phyloP scores from a whole-genome alignment of 2,888 invertebrate genomes.

The Agrotis exclamationis region DNA sequence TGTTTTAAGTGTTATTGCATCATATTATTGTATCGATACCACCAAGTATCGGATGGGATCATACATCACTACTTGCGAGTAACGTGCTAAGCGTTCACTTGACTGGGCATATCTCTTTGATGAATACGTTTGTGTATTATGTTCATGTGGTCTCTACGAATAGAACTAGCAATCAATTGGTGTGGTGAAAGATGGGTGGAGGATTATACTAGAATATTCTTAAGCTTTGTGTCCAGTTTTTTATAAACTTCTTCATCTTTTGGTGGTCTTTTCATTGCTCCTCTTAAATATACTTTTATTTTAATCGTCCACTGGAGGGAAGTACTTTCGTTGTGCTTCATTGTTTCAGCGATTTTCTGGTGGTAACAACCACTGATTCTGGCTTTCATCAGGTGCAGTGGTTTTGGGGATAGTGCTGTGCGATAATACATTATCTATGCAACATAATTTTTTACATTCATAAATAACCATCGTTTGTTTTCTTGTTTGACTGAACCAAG shows the following conservation, averaged over 20 bases:
- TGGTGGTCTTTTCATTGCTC: neutral
- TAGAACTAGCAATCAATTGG: conserved; percentile 44
- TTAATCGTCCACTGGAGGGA: neutral
- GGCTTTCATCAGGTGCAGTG: too few species aligned
- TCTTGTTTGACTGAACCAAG: too few species aligned
- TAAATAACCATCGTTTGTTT: too few species aligned
- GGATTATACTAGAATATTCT: conserved; percentile 14
- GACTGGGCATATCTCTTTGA: conserved; percentile 56
- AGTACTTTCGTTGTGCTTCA: too few species aligned
- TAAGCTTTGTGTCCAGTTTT: conserved; percentile 13
- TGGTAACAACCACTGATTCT: too few species aligned
- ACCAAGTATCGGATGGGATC: neutral
- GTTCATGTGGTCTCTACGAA: conserved; percentile 43
- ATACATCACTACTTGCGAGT: conserved; percentile 12
- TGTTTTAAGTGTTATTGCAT: too few species aligned
- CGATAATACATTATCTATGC: too few species aligned
- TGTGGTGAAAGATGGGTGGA: conserved; percentile 12
- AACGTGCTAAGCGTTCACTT: conserved; percentile 54
- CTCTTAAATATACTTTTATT: neutral
- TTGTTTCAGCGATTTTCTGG: too few species aligned
- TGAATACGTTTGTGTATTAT: conserved; percentile 53
- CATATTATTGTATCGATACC: neutral
- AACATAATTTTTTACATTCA: too few species aligned
- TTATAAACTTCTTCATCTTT: neutral
- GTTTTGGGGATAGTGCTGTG: too few species aligned